Percentiles rank a stretch among this genome's conserved stretches.
Evolutionary conservation across 2,888 invertebrate genomes (phyloP).

Genomic region (Patella caerulea): DNA sequence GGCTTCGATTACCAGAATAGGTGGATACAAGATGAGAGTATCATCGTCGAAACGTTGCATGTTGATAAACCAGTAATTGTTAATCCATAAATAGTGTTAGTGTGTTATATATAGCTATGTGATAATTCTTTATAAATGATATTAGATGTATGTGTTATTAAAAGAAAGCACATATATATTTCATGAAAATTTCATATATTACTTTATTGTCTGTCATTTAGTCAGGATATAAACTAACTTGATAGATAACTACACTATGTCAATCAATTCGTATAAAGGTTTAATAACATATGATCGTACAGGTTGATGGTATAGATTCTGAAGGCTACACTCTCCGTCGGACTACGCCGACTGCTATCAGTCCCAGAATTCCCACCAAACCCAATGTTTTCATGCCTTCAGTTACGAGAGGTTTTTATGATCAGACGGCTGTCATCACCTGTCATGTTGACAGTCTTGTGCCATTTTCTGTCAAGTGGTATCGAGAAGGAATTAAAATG

Average conservation of each 20-base stretch:
- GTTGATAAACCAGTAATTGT: too few relatives aligned
- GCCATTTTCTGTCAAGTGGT: conserved; percentile 78
- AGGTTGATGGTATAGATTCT: conserved; percentile 79
- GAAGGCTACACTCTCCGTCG: conserved; percentile 77
- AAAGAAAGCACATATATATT: too few relatives aligned
- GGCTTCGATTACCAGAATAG: too few relatives aligned
- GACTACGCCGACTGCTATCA: conserved; percentile 79
- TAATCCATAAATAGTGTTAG: too few relatives aligned
- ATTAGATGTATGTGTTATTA: too few relatives aligned
- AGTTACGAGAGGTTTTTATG: conserved; percentile 70
- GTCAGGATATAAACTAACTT: too few relatives aligned
- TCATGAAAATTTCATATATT: neutral
- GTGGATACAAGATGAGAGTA: too few relatives aligned
- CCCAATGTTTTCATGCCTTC: conserved; percentile 75
- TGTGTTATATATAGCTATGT: too few relatives aligned
- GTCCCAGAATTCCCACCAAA: conserved; percentile 76
- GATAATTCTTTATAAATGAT: too few relatives aligned
- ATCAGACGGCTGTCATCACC: conserved; percentile 74
- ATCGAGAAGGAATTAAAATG: conserved; percentile 64
- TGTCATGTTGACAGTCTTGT: conserved; percentile 79
- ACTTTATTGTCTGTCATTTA: too few relatives aligned
- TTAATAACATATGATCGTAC: conserved; percentile 15
- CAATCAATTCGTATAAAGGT: neutral
- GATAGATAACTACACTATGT: too few relatives aligned
- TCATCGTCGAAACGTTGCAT: too few relatives aligned